Conservation (phyloP, 1,140 invertebrate genomes). For the Acromyrmex echinatior region DNA sequence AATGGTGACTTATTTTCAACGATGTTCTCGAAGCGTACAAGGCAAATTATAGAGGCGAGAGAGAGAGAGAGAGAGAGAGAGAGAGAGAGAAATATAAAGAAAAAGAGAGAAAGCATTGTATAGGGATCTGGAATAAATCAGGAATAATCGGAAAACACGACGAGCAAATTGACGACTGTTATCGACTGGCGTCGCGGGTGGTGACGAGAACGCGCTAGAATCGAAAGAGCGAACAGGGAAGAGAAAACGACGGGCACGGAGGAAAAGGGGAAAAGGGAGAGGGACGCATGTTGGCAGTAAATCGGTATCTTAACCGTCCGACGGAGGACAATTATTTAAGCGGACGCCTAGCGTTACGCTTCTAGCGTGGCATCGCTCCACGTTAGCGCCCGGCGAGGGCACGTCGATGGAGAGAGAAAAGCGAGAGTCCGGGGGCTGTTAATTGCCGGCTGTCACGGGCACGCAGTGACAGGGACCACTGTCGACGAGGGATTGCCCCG, state of each 20-base stretch:
- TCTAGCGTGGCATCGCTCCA: constrained; percentile 70
- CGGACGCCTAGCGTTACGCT: constrained; percentile 75
- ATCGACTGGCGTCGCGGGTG: constrained; percentile 76
- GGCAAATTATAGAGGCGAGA: background rate
- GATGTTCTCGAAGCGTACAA: background rate
- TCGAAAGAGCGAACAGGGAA: constrained; percentile 58
- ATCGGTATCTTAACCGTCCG: constrained; percentile 84
- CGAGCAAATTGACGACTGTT: constrained; percentile 80
- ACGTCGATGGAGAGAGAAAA: constrained; percentile 55
- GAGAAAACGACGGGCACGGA: constrained; percentile 58
- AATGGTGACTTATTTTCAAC: background rate
- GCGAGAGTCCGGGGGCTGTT: constrained; percentile 84
- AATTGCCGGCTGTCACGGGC: constrained; percentile 86
- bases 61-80: background rate
- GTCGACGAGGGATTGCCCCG: constrained; percentile 79
- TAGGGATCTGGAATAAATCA: constrained; percentile 68
- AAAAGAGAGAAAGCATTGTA: constrained; percentile 20
- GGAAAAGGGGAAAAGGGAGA: background rate
- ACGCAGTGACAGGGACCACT: constrained; percentile 80
- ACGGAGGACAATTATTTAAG: constrained; percentile 85
- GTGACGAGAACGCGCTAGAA: constrained; percentile 49
- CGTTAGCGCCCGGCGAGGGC: constrained; percentile 57
- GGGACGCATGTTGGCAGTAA: constrained; percentile 66
- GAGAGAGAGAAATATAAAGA: constrained; percentile 14
- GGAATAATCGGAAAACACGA: constrained; percentile 80